Evolutionary conservation across 1,140 invertebrate species (phyloP).

Genomic region (Parasteatoda tepidariorum): DNA sequence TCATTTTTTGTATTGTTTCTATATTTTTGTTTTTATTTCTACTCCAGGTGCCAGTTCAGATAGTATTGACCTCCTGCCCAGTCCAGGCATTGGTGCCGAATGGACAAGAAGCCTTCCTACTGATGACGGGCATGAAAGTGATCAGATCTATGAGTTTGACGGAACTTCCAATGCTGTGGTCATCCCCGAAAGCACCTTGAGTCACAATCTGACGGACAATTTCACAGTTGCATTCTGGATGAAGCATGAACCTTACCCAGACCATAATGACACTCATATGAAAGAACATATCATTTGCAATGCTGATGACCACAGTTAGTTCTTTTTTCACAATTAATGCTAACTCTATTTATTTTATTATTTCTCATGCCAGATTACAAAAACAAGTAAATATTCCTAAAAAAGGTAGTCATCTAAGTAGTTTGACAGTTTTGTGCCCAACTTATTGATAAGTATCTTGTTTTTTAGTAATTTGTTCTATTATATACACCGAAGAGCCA

Average conservation of each 20-base stretch:
- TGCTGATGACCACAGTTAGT: conserved; percentile 95
- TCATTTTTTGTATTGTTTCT: not conserved
- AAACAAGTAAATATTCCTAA: too few relatives aligned
- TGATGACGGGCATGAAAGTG: conserved; percentile 88
- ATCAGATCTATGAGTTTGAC: conserved; percentile 95
- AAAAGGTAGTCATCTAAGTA: too few relatives aligned
- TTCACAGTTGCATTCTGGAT: conserved; percentile 95
- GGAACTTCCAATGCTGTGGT: conserved; percentile 86
- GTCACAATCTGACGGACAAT: conserved; percentile 79
- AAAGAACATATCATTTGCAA: conserved; percentile 97
- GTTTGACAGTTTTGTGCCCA: too few relatives aligned
- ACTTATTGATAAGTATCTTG: too few relatives aligned
- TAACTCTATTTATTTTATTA: too few relatives aligned
- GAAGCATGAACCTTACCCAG: conserved; percentile 80
- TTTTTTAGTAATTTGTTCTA: too few relatives aligned
- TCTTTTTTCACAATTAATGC: too few relatives aligned
- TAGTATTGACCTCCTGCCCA: conserved; percentile 86
- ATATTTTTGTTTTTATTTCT: conserved; percentile 17
- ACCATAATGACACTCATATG: conserved; percentile 73
- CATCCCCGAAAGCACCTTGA: conserved; percentile 74
- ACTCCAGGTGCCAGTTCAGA: conserved; percentile 75
- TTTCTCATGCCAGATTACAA: too few relatives aligned
- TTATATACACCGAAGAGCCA: too few relatives aligned
- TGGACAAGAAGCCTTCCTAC: conserved; percentile 89
- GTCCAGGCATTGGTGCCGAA: conserved; percentile 79